phyloP scores from a whole-genome alignment of 92 coral and sea anemone genomes.

The Micromussa lordhowensis region DNA sequence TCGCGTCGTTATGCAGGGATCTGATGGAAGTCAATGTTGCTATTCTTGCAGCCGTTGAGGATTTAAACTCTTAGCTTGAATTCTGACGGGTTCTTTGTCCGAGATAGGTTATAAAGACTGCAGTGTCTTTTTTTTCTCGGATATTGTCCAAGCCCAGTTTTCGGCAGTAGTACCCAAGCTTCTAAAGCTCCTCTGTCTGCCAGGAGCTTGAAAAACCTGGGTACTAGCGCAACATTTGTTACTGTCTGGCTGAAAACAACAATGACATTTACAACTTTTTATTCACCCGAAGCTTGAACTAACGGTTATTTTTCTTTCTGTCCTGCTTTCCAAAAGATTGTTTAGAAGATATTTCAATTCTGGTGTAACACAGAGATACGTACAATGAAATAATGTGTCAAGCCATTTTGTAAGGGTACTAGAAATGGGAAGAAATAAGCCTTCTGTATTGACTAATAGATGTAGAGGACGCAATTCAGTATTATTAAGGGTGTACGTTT shows the following conservation, averaged over 20 bases:
- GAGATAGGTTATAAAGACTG: no score
- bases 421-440: background rate
- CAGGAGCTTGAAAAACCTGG: background rate
- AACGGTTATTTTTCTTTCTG: background rate
- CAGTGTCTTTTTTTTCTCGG: background rate
- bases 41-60: slow-evolving; percentile 78
- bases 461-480: background rate
- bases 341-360: background rate
- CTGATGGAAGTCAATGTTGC: slow-evolving; percentile 91
- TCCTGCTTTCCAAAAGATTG: background rate
- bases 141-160: background rate
- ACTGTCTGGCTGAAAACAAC: no score
- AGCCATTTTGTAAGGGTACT: background rate
- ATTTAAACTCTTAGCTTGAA: slow-evolving; percentile 37
- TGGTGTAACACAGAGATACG: background rate
- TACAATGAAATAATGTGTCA: background rate
- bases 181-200: background rate
- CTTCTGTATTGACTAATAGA: background rate
- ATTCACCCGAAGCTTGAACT: background rate
- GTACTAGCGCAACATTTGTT: background rate
- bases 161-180: background rate
- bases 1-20: slow-evolving; percentile 83
- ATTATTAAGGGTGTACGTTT: background rate
- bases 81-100: background rate
- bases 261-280: background rate